Evolutionary conservation across 2,113 vertebrate species (phyloP).

Genomic region (Vicugna pacos): DNA sequence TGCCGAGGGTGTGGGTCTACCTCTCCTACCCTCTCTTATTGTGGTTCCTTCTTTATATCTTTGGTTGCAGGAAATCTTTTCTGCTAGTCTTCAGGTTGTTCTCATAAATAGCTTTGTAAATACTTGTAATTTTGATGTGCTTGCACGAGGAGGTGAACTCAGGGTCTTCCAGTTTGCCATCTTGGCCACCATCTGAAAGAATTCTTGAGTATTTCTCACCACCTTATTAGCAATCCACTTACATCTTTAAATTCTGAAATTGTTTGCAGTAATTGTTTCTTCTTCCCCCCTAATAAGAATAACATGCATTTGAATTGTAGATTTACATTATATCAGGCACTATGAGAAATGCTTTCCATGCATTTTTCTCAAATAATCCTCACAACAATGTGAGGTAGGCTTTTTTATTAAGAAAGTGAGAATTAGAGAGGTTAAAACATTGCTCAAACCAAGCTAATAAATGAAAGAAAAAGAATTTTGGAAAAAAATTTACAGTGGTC

Average conservation of each 20-base stretch:
- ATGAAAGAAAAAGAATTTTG: not conserved
- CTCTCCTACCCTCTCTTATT: not conserved
- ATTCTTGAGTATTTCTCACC: not conserved
- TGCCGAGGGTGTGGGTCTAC: not conserved
- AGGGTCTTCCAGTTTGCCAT: too few relatives aligned
- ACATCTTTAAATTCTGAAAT: not conserved
- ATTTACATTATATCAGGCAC: not conserved
- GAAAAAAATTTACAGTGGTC: not conserved
- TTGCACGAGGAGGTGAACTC: too few relatives aligned
- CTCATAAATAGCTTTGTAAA: not conserved
- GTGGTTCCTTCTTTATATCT: not conserved
- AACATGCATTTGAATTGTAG: not conserved
- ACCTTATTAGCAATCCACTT: fast-evolving
- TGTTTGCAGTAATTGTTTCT: not conserved
- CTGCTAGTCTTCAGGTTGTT: not conserved
- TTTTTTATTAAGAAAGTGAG: not conserved
- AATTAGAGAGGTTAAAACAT: not conserved
- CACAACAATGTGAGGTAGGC: too few relatives aligned
- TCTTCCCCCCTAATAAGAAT: not conserved
- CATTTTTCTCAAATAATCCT: not conserved
- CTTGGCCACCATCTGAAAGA: too few relatives aligned
- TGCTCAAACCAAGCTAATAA: not conserved
- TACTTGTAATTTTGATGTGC: not conserved
- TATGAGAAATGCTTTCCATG: not conserved
- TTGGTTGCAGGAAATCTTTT: not conserved